These are phyloP conservation scores for Dicyrtomina minuta DNA, from an alignment of 2,888 invertebrate genomes.

Conservation along the genomic window DNA sequence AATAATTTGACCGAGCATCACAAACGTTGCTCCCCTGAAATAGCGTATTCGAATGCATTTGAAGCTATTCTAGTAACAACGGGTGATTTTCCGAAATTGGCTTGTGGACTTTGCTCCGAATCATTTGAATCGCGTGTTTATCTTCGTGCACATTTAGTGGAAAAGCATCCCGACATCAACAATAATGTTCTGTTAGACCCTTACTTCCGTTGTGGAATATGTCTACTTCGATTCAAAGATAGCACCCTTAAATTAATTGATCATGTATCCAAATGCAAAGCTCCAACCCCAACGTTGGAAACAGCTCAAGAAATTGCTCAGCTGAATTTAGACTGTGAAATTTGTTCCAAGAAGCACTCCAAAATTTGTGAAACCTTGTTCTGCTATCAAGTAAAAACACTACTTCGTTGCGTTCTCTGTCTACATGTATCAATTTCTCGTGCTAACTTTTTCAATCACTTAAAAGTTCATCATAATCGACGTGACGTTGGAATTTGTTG, in stretches of 20 bases:
- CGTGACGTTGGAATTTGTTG: conserved; percentile 31
- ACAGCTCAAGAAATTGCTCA: conserved; percentile 36
- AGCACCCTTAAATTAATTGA: conserved; percentile 14
- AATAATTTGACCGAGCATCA: conserved; percentile 35
- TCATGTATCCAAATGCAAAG: conserved; percentile 28
- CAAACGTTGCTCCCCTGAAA: conserved; percentile 23
- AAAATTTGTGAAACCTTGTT: conserved; percentile 33
- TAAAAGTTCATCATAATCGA: conserved; percentile 33
- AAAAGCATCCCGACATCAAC: conserved; percentile 25
- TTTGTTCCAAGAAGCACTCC: conserved; percentile 34
- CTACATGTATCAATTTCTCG: conserved; percentile 32
- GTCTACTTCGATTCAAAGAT: conserved; percentile 32
- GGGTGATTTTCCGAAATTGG: conserved; percentile 7
- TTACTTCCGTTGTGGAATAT: conserved; percentile 32
- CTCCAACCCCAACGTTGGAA: conserved; percentile 14
- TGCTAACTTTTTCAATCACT: conserved; percentile 35
- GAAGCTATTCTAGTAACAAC: conserved; percentile 18
- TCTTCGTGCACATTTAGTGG: conserved; percentile 34
- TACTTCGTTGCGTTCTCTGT: conserved; percentile 41
- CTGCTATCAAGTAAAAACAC: conserved; percentile 33
- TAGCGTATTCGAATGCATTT: conserved; percentile 28
- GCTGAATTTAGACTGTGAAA: conserved; percentile 33
- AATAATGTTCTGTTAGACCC: conserved; percentile 35
- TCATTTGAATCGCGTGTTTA: conserved; percentile 24
- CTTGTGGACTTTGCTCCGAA: conserved; percentile 27